These are phyloP conservation scores for Falco peregrinus DNA, from an alignment of 2,797 vertebrate species.

Conservation along the genomic window DNA sequence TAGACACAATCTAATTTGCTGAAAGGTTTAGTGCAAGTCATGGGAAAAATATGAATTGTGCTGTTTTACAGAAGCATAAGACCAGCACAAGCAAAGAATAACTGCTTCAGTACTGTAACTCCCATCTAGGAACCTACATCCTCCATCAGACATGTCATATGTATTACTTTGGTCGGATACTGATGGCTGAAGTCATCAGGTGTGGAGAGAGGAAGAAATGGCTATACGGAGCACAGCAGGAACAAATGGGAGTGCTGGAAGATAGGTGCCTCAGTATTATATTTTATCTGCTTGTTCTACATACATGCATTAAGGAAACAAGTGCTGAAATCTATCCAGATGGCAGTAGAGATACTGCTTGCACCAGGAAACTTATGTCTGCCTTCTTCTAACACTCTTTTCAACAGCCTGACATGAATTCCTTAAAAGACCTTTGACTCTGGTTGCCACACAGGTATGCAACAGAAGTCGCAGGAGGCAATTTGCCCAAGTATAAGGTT, in stretches of 20 bases:
- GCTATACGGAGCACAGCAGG: not conserved
- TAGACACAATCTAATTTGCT: not conserved
- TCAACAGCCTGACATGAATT: not conserved
- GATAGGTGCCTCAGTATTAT: not conserved
- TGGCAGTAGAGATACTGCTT: not conserved
- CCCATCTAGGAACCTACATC: not conserved
- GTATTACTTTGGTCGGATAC: not conserved
- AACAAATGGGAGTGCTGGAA: not conserved
- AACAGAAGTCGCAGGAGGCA: not conserved
- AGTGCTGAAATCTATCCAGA: not conserved
- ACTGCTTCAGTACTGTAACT: not conserved
- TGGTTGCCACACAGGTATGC: not conserved
- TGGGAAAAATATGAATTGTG: not conserved
- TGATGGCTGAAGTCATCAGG: not conserved
- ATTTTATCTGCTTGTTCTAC: not conserved
- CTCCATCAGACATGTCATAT: fast-evolving
- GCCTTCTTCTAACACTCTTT: not conserved
- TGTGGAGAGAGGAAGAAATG: not conserved
- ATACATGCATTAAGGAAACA: not conserved
- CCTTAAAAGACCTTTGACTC: not conserved
- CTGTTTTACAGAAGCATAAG: not conserved
- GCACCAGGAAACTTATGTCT: not conserved
- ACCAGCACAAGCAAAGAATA: not conserved
- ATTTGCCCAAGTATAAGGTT: not conserved
- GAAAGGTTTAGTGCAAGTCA: not conserved